Evolutionary conservation across 2,113 vertebrate genomes (phyloP), one percentile per base, ranked within the genome.

Genomic region (Hiodon alosoides): DNA sequence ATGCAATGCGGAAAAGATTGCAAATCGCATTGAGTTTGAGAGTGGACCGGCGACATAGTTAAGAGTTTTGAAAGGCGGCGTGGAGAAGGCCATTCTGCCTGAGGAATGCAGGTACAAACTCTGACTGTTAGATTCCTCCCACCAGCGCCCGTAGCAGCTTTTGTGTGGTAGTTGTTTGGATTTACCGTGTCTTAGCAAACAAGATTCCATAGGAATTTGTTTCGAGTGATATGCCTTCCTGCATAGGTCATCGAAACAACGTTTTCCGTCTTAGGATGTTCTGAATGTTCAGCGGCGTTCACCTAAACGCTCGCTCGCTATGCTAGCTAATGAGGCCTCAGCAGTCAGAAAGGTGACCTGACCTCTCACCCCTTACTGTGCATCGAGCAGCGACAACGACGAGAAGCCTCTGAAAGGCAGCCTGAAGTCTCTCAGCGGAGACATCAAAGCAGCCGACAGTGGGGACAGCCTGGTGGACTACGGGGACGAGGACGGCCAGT

Each of bases 401-500:
- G 96, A 98, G 87, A 99, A 98, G 84, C 96, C 96, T 0, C 91
- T 98, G 84, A 96, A 95, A 81, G 93, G 94, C 85, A 98, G 95
- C 90, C 89, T 93, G 2, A 92, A 79, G 81, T 97, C 95, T 11
- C 86, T 98, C 50, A 89, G 89, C 74, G 90, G 92, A 77, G 89
- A 93, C 76, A 91, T 94, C 83, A 95, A 95, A 85, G 87, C 90
- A 14, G 92, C 90, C 3, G 95, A 91, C 82, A 98, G 97, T 61
- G 94, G 94, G 71, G 97, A 99, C 89, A 99, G 97, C 85, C 87
- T 98, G 85, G 97, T 95, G 77, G 94, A 96, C 83, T 99, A 98
- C 46, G 95, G 94, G 51, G 96, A 95, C 0, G 95, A 96, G 82
- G 95, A 98, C 0, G 92, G 81, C 61, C 93, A 97, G 78, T 99